Evolutionary conservation across 2,113 vertebrate genomes (phyloP).

Genomic region (Platanista minor): DNA sequence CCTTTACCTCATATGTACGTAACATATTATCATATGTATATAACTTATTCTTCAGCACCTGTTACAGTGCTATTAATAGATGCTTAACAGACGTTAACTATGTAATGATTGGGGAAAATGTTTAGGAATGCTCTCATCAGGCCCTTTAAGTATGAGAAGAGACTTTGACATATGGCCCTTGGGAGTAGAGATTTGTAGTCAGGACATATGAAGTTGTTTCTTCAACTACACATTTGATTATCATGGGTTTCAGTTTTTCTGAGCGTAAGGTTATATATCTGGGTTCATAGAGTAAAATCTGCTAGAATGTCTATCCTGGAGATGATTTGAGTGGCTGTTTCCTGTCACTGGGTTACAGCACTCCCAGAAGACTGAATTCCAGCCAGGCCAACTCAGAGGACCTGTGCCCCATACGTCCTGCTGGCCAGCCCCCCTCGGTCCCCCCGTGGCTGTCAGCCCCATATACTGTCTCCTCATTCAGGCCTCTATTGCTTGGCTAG

Average conservation of each 20-base stretch:
- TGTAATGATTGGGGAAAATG: background rate
- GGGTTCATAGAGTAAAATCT: background rate
- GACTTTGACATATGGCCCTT: background rate
- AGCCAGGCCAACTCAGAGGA: background rate
- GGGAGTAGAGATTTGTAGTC: background rate
- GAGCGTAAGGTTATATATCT: background rate
- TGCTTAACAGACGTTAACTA: background rate
- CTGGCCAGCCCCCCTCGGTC: accelerated
- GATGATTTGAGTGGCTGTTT: background rate
- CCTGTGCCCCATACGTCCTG: background rate
- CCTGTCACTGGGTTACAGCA: background rate
- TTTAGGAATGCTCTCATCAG: background rate
- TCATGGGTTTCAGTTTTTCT: background rate
- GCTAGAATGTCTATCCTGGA: background rate
- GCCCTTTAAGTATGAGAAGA: background rate
- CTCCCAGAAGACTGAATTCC: background rate
- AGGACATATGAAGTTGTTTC: background rate
- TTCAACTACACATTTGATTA: background rate
- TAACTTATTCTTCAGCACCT: background rate
- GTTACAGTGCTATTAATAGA: background rate
- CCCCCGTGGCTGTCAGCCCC: background rate
- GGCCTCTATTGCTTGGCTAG: background rate
- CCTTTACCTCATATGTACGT: background rate
- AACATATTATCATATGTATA: background rate
- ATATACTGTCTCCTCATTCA: background rate